Conservation (phyloP, 2,888 invertebrate genomes). For the Steinernema carpocapsae region DNA sequence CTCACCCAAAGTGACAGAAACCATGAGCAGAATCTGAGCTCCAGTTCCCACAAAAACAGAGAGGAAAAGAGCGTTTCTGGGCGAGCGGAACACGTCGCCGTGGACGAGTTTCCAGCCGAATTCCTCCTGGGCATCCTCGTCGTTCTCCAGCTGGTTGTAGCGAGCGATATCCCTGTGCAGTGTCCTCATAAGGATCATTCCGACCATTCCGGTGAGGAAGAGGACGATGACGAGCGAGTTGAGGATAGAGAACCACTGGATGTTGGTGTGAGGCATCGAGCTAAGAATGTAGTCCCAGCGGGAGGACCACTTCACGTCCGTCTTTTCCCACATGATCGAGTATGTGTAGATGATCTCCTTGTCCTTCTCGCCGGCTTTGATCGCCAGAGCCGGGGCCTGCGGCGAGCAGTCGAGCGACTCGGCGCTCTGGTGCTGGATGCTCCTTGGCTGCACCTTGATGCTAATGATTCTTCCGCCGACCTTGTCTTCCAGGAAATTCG, state of each 20-base stretch:
- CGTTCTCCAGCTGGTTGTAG: constrained; percentile 83
- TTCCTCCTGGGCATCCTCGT: constrained; percentile 82
- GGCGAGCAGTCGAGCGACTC: constrained; percentile 68
- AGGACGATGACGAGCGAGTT: constrained; percentile 86
- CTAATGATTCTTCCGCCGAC: constrained; percentile 80
- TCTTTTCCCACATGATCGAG: constrained; percentile 78
- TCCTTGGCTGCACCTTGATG: constrained; percentile 72
- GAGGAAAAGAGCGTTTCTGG: constrained; percentile 89
- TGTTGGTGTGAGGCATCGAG: constrained; percentile 85
- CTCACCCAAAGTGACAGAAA: constrained; percentile 83
- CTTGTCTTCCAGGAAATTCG: constrained; percentile 76
- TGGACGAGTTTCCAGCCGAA: constrained; percentile 78
- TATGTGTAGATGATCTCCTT: constrained; percentile 82
- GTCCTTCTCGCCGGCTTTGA: constrained; percentile 74
- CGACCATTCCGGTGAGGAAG: constrained; percentile 98
- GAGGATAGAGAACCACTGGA: constrained; percentile 78
- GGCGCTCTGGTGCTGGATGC: constrained; percentile 72
- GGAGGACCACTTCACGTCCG: constrained; percentile 88
- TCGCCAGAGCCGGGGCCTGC: constrained; percentile 76
- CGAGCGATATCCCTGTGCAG: constrained; percentile 97
- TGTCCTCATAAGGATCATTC: constrained; percentile 95
- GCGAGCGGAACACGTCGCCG: constrained; percentile 76
- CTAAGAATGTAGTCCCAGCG: constrained; percentile 99
- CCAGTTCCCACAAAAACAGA: constrained; percentile 96
- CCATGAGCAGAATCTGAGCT: constrained; percentile 93